Evolutionary conservation across 2,113 vertebrate genomes (phyloP).

Genomic region (Amia ocellicauda): DNA sequence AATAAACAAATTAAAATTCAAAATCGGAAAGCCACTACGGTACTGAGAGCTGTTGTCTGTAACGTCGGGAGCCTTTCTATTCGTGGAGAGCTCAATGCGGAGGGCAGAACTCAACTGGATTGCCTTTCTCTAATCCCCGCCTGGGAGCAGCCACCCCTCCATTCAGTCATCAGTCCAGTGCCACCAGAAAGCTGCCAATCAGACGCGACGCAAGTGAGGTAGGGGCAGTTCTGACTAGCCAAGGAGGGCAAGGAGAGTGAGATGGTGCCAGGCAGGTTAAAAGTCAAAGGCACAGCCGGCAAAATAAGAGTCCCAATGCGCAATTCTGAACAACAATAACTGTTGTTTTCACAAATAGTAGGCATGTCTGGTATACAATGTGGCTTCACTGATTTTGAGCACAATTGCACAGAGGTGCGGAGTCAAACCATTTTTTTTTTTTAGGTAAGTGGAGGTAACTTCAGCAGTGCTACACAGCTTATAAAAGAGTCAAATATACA

Average conservation of each 20-base stretch:
- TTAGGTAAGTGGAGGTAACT: no score
- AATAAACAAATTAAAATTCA: not conserved
- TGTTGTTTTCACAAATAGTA: no score
- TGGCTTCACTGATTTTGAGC: no score
- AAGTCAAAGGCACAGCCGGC: no score
- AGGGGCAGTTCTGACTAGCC: not conserved
- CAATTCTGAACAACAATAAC: no score
- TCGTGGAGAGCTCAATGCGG: not conserved
- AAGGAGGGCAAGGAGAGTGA: not conserved
- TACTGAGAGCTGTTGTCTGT: not conserved
- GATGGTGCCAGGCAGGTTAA: not conserved
- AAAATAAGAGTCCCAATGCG: no score
- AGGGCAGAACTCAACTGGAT: not conserved
- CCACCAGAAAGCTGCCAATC: not conserved
- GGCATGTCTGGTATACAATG: no score
- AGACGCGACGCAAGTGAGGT: no score
- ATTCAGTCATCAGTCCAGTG: not conserved
- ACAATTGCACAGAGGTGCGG: no score
- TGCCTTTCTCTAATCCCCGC: not conserved
- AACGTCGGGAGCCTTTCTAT: not conserved
- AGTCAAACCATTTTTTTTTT: no score
- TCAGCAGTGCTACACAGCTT: no score
- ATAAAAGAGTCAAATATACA: no score
- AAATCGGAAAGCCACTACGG: not conserved
- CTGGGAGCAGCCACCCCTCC: not conserved